Evolutionary conservation across 2,888 invertebrate genomes (phyloP).

Genomic region (Brenthis hecate): DNA sequence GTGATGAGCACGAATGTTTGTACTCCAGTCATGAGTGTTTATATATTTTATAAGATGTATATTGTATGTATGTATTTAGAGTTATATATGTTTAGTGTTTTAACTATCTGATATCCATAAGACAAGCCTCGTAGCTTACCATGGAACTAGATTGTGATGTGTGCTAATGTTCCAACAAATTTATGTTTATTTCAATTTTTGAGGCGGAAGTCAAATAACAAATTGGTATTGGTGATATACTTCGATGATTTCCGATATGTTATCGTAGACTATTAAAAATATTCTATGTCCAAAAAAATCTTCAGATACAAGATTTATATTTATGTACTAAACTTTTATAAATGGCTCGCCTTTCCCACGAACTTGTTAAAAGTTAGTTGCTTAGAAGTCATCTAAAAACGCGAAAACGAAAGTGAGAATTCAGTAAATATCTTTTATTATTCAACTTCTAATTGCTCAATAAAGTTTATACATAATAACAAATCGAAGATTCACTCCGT

Average conservation of each 20-base stretch:
- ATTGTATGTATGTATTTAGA: too few species aligned
- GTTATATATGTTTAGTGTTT: too few species aligned
- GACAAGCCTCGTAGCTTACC: too few species aligned
- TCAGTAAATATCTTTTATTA: slow-evolving; percentile 13
- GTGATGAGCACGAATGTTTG: too few species aligned
- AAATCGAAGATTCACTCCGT: slow-evolving; percentile 4
- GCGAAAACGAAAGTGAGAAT: slow-evolving; percentile 15
- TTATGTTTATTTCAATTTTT: background rate
- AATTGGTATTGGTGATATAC: too few species aligned
- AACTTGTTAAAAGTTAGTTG: slow-evolving; percentile 40
- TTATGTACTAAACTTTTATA: slow-evolving; percentile 12
- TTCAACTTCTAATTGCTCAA: slow-evolving; percentile 9
- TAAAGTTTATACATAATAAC: slow-evolving; percentile 8
- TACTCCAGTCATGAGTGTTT: too few species aligned
- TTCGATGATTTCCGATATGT: too few species aligned
- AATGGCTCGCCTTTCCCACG: slow-evolving; percentile 35
- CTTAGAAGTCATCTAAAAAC: slow-evolving; percentile 27
- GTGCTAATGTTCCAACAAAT: background rate
- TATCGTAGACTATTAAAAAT: background rate
- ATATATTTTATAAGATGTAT: too few species aligned
- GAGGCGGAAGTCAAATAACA: too few species aligned
- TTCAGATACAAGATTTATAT: slow-evolving; percentile 13
- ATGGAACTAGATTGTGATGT: too few species aligned
- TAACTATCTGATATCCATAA: too few species aligned
- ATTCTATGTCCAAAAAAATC: background rate